Conservation (phyloP, 2,113 vertebrate genomes). For the Oncorhynchus mykiss region DNA sequence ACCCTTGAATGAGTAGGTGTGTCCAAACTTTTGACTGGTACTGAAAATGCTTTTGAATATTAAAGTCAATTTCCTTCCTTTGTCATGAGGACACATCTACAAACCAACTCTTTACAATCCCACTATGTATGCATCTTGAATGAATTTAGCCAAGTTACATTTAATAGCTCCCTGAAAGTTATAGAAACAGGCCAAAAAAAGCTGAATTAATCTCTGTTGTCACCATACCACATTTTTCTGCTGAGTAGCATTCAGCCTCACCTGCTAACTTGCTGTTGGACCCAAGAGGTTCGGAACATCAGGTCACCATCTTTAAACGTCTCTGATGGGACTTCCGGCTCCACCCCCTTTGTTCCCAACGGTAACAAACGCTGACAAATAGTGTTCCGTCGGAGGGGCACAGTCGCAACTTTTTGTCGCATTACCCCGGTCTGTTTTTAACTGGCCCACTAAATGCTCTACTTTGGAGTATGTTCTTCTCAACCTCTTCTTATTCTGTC, state of each 20-base stretch:
- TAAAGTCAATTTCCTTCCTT: too few species aligned
- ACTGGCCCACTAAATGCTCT: slow-evolving; percentile 52
- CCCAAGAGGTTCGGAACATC: background rate
- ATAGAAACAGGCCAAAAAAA: too few species aligned
- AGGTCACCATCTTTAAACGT: background rate
- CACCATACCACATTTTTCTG: background rate
- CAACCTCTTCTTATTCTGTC: background rate
- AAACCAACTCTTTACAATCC: too few species aligned
- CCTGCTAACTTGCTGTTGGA: background rate
- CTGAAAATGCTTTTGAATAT: too few species aligned
- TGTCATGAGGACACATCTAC: too few species aligned
- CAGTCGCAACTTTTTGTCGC: slow-evolving; percentile 7
- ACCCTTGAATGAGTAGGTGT: too few species aligned
- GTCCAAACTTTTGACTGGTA: too few species aligned
- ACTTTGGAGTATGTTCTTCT: slow-evolving; percentile 23
- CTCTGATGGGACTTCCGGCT: background rate
- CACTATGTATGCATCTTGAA: too few species aligned
- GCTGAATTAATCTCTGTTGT: too few species aligned
- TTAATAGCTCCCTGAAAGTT: too few species aligned
- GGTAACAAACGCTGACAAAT: slow-evolving; percentile 14
- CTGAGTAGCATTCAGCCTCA: background rate
- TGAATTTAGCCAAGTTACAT: too few species aligned
- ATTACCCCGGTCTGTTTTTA: slow-evolving; percentile 14
- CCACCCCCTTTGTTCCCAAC: background rate
- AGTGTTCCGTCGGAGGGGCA: background rate